Evolutionary conservation across 2,113 vertebrate genomes (phyloP).

Genomic region (Triplophysa dalaica): DNA sequence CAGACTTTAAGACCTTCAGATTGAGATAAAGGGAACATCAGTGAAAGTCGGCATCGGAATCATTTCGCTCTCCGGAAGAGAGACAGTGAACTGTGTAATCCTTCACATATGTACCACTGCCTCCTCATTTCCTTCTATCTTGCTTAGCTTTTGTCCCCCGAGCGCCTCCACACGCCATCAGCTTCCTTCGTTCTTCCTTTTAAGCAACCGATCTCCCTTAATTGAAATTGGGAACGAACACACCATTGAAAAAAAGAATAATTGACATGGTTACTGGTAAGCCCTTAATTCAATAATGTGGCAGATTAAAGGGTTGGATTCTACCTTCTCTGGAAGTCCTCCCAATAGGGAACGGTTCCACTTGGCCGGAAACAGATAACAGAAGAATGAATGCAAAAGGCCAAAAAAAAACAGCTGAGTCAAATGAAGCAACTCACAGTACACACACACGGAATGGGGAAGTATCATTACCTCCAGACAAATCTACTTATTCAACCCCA

Average conservation of each 20-base stretch:
- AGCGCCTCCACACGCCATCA: constrained; percentile 26
- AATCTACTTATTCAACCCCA: constrained; percentile 15
- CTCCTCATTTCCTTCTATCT: constrained; percentile 16
- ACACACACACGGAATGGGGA: not conserved
- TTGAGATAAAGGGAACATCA: constrained; percentile 1
- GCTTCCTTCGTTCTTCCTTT: constrained; percentile 37
- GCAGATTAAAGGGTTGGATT: constrained; percentile 72
- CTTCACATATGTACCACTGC: constrained; percentile 2
- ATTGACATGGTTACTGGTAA: constrained; percentile 66
- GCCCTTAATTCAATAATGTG: constrained; percentile 76
- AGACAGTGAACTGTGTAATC: constrained; percentile 46
- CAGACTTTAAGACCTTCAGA: not conserved
- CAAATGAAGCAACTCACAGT: not conserved
- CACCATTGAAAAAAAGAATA: constrained; percentile 64
- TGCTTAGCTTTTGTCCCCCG: constrained; percentile 38
- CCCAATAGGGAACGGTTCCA: constrained; percentile 63
- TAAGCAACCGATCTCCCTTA: constrained; percentile 58
- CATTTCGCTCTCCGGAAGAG: constrained; percentile 1
- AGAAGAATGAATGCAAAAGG: constrained; percentile 5
- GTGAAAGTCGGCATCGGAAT: not conserved
- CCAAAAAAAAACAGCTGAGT: not conserved
- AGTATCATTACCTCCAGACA: constrained; percentile 25
- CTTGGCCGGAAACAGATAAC: constrained; percentile 57
- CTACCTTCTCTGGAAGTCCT: constrained; percentile 64
- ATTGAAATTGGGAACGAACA: constrained; percentile 65